Base-by-base conservation (phyloP, 2,113 vertebrate genomes). In the Brachyhypopomus occidentalis region DNA sequence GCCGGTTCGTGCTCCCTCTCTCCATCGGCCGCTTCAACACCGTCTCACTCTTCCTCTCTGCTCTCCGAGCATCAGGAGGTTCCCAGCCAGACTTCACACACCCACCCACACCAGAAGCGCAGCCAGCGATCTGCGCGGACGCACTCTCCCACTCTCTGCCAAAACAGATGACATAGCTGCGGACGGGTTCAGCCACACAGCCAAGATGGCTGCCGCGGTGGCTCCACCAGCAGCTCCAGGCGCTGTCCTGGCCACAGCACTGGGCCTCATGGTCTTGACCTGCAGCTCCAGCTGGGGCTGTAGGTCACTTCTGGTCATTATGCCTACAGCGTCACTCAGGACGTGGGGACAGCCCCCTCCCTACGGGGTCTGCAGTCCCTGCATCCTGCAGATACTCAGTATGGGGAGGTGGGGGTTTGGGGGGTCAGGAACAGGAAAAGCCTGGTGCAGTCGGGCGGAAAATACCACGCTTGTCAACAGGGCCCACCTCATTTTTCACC, bases 231-330 rank as follows among this genome's bases (percentile, higher is more conserved):
- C 4, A 22, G 30, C 6, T n/a, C 56, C 75, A 75, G 77, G 72
- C 71, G 64, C 48, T 62, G 36, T 56, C 36, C 67, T 77, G 67
- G 11, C 23, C 45, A 23, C 19, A 64, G 27, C 5, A 20, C 55
- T 38, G 71, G 45, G 12, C 69, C 8, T 19, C 1, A 19, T 74
- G 84, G 67, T 73, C 81, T 77, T 70, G 60, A 77, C 56, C 55
- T 27, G 16, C 36, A 60, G 6, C 52, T 70, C 64, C 23, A 12
- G 23, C 74, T 77, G 63, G 48, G 48, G 78, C 74, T 79, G 69
- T 74, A 81, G 81, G 87, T 87, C 84, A 81, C 78, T 83, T 87
- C 84, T 88, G 86, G 84, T 86, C 78, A 77, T 88, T 85, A 83
- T 79, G 80, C 81, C 52, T 74, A 76, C 84, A 41, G 82, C 27